Evolutionary conservation across 2,888 invertebrate genomes (phyloP), one percentile per base, ranked within the genome.

Genomic region (Tribolium freemani): DNA sequence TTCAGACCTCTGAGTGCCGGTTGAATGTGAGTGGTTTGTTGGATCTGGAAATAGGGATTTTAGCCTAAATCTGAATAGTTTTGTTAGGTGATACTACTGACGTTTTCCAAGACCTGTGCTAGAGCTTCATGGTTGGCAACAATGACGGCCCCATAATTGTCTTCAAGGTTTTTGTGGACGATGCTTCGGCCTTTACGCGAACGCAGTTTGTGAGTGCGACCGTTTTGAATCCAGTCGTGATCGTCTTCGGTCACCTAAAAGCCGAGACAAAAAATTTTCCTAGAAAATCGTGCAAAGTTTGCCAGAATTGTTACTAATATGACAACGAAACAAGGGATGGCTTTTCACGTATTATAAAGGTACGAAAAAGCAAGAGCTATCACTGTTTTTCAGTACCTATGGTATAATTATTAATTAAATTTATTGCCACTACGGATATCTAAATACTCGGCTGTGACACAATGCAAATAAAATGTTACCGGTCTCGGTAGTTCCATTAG

Each of bases 71-170:
- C 6, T 3, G 9, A 38, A 6, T 4, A 5, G 6, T 8, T 46
- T 30, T 30, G n/a, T n/a, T n/a, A n/a, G n/a, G n/a, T n/a, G 9
- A 6, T 16, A 79, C 16, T 16, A 79, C 82, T 84, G 86, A 96
- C 96, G 90, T 96, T 95, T 87, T 96, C 95, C 75, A 96, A 89
- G 81, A 96, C 93, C 87, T 96, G 95, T 61, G 95, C 94, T 13
- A 96, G 89, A 5, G 96, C 95, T 87, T 96, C 95, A 83, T 96
- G 95, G 88, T 96, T 96, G 74, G 96, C 95, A 44, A 95, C 93
- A 76, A 96, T 93, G 38, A 96, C 95, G 48, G 96, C 96, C 11
- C 95, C 95, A 83, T 96, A 96, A 88, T 96, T 96, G 83, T 96
- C 96, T 84, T 96, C 96, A 75, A 96, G 89, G 84, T 92, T 95